A percentile compares a stretch with the other conserved stretches of the same genome.
phyloP scores from a whole-genome alignment of 1,140 invertebrate species.

The Drosophila arawakana region DNA sequence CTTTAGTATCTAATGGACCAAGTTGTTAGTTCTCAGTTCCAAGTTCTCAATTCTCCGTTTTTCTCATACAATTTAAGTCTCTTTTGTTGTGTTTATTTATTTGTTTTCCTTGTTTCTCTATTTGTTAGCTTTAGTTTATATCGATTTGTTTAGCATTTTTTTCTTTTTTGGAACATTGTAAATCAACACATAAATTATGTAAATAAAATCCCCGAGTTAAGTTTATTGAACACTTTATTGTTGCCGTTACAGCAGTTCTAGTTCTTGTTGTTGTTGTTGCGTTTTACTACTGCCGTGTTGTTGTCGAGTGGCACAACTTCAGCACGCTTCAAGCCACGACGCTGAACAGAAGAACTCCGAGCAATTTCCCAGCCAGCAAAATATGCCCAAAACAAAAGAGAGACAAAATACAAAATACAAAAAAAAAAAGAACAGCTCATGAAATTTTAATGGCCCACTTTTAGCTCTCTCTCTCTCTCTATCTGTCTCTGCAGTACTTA shows the following conservation, averaged over 20 bases:
- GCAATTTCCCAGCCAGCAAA: constrained; percentile 38
- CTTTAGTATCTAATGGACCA: constrained; percentile 58
- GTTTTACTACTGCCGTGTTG: constrained; percentile 2
- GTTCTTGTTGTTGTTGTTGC: neutral
- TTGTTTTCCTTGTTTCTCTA: constrained; percentile 23
- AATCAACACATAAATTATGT: neutral
- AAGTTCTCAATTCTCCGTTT: neutral
- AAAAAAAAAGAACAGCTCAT: constrained; percentile 45
- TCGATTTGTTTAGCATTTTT: constrained; percentile 32
- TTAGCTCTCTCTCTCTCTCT: constrained; percentile 28
- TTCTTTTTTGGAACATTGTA: constrained; percentile 16
- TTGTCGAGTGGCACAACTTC: constrained; percentile 32
- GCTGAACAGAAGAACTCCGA: constrained; percentile 27
- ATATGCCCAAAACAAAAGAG: constrained; percentile 51
- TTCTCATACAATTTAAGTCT: constrained; percentile 16
- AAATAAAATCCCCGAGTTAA: constrained; percentile 66
- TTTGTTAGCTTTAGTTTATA: constrained; percentile 11
- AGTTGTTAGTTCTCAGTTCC: constrained; percentile 21
- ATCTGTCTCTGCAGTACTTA: constrained; percentile 14
- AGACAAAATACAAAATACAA: constrained; percentile 10
- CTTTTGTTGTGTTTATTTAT: constrained; percentile 13
- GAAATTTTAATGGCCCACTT: constrained; percentile 61
- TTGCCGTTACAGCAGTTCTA: constrained; percentile 23
- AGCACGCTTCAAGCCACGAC: constrained; percentile 36
- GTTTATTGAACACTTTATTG: constrained; percentile 76